phyloP scores from a whole-genome alignment of 2,888 invertebrate species.

The Parelbella ahira region DNA sequence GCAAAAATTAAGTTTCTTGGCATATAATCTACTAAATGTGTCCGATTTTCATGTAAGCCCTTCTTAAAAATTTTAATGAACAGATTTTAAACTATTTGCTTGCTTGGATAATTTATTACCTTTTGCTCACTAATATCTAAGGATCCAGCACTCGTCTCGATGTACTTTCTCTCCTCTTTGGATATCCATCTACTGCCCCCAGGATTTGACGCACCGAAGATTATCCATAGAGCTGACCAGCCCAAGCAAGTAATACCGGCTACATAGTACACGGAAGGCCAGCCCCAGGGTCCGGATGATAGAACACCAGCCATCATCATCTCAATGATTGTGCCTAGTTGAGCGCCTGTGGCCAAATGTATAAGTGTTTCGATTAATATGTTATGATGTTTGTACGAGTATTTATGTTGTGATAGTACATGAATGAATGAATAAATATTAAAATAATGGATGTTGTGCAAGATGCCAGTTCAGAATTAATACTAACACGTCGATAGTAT shows the following conservation, averaged over 20 bases:
- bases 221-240: constrained; percentile 82
- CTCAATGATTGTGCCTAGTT: constrained; percentile 89
- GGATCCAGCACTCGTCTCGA: constrained; percentile 77
- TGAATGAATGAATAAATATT: too few relatives aligned
- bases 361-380: too few relatives aligned
- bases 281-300: constrained; percentile 84
- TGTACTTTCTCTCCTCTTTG: constrained; percentile 84
- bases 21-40: too few relatives aligned
- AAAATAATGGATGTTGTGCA: too few relatives aligned
- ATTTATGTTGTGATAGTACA: too few relatives aligned
- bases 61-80: too few relatives aligned
- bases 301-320: constrained; percentile 86
- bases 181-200: constrained; percentile 81
- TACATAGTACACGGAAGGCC: constrained; percentile 90
- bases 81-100: too few relatives aligned
- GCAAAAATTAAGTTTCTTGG: too few relatives aligned
- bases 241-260: constrained; percentile 83
- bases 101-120: constrained; percentile 35
- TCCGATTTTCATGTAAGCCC: too few relatives aligned
- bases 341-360: constrained; percentile 85
- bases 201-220: constrained; percentile 85
- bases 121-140: constrained; percentile 44
- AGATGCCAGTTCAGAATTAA: too few relatives aligned
- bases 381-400: too few relatives aligned
- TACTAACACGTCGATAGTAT: too few relatives aligned